Base-by-base conservation (phyloP, 2,113 vertebrate genomes). In the Phyllostomus hastatus region DNA sequence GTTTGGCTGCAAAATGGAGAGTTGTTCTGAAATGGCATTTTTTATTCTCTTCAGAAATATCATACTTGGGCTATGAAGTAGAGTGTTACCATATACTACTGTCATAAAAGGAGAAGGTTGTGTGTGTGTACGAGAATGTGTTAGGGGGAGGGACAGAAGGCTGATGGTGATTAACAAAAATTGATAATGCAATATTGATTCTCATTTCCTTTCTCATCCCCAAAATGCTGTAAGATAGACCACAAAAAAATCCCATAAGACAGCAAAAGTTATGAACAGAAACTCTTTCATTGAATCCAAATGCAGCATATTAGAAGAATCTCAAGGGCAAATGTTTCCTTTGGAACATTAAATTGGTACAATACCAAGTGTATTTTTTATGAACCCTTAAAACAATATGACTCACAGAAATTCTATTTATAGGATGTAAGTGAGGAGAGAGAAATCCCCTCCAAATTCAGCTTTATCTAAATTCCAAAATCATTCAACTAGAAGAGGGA, bases 1-100 rank as follows among this genome's bases (percentile, higher is more conserved):
- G 67, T 95, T 91, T 86, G 97, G 59, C 43, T 81, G 82, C 70
- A 97, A 88, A 98, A 94, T 64, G 64, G 75, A 92, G 94, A 95
- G 88, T 70, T 4, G 10, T 93, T 61, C 50, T 97, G 83, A 93
- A 93, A 84, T 38, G 73, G 17, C 87, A 20, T 73, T 54, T 59
- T 52, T 57, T 52, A 35, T 81, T 88, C 41, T 70, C 20, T 16
- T 81, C 26, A 5, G 57, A 17, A 38, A 17, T 59, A 70, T 35
- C 72, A 26, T 75, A 31, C 33, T 95, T 95, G n/a, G n/a, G 4
- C 67, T 86, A 12, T 64, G 66, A 96, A 90, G n/a, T 31, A 33
- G 78, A 86, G 7, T 43, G 16, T 50, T 52, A n/a, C 82, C 41
- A 31, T 89, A n/a, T 66, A 81, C 17, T 41, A 57, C 57, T 76